A percentile compares a stretch with the other conserved stretches of the same genome.
Evolutionary conservation across 2,113 vertebrate species (phyloP).

Genomic region (Dascyllus trimaculatus): DNA sequence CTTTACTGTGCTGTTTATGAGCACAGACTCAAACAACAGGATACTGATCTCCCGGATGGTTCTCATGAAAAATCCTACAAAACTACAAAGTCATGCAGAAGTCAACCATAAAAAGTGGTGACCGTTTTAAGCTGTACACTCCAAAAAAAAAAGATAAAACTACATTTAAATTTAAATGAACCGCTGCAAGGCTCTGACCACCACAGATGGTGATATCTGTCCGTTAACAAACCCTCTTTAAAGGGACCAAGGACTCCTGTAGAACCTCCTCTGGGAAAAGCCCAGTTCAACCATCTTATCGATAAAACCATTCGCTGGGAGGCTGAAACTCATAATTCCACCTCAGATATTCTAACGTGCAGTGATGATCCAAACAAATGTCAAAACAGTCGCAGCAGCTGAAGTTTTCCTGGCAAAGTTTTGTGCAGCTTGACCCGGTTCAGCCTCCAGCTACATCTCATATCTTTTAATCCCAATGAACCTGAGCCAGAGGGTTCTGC

Average conservation of each 20-base stretch:
- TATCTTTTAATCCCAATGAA: constrained; percentile 50
- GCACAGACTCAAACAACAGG: too few relatives aligned
- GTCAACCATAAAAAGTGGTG: background rate
- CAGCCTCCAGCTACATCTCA: constrained; percentile 23
- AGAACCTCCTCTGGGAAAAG: constrained; percentile 39
- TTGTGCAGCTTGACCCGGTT: constrained; percentile 7
- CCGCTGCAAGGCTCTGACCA: background rate
- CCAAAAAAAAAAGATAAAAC: background rate
- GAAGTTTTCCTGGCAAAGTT: background rate
- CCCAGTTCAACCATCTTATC: constrained; percentile 14
- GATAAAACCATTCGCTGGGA: constrained; percentile 34
- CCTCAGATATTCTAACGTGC: constrained; percentile 22
- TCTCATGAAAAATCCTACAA: background rate
- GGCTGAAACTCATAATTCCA: constrained; percentile 19
- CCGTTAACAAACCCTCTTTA: constrained; percentile 1
- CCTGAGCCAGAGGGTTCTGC: constrained; percentile 15
- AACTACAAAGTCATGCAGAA: background rate
- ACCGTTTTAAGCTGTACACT: background rate
- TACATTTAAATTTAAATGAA: background rate
- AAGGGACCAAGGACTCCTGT: constrained; percentile 2
- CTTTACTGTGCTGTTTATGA: too few relatives aligned
- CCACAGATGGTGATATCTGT: constrained; percentile 9
- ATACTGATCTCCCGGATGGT: too few relatives aligned
- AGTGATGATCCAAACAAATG: constrained; percentile 31
- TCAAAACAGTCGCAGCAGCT: background rate